Conservation (phyloP, 1,140 invertebrate species). For the Drosophila busckii region DNA sequence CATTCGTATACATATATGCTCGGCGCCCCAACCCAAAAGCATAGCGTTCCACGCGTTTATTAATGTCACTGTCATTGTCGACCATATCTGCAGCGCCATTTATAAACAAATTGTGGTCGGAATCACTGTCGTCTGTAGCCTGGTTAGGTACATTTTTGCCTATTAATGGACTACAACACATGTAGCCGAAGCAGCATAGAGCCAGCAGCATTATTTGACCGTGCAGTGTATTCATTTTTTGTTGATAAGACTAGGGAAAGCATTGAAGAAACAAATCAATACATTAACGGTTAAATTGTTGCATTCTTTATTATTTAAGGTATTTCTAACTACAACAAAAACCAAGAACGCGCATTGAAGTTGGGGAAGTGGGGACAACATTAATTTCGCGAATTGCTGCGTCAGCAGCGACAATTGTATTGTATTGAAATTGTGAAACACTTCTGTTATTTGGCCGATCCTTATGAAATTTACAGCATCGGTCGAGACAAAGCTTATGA, state of each 20-base stretch:
- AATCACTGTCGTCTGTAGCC: conserved; percentile 28
- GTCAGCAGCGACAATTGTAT: too few species aligned
- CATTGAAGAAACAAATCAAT: conserved; percentile 36
- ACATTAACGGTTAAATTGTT: not conserved
- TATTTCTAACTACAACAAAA: too few species aligned
- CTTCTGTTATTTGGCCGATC: too few species aligned
- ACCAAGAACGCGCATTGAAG: too few species aligned
- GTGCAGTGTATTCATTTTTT: conserved; percentile 59
- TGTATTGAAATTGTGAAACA: too few species aligned
- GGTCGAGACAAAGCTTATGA: too few species aligned
- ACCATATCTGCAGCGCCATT: conserved; percentile 23
- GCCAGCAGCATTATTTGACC: conserved; percentile 52
- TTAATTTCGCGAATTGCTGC: too few species aligned
- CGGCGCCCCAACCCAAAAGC: conserved; percentile 70
- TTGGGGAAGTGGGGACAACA: too few species aligned
- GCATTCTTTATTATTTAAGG: too few species aligned
- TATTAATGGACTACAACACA: conserved; percentile 48
- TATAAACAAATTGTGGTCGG: conserved; percentile 16
- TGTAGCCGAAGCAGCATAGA: conserved; percentile 56
- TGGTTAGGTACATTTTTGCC: conserved; percentile 36
- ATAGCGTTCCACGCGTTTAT: conserved; percentile 69
- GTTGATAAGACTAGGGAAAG: conserved; percentile 9
- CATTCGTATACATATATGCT: conserved; percentile 73
- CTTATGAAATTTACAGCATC: too few species aligned
- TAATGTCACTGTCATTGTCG: conserved; percentile 46